phyloP scores from a whole-genome alignment of 2,797 vertebrate species.

The Syndactyla subalaris region DNA sequence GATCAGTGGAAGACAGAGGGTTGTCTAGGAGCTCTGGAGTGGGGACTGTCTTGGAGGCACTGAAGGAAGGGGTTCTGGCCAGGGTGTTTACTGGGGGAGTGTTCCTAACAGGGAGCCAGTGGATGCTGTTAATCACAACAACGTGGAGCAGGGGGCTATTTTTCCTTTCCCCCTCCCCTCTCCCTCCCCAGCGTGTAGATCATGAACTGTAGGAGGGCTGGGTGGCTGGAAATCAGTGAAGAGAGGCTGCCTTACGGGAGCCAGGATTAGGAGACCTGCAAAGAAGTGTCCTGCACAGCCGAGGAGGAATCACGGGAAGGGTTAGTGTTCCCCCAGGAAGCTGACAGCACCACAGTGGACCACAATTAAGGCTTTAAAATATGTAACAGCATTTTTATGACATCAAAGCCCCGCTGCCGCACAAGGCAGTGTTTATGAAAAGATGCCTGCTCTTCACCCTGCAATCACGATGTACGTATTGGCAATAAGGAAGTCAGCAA shows the following conservation, averaged over 20 bases:
- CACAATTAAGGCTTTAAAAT: conserved; percentile 66
- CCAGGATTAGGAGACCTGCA: neutral
- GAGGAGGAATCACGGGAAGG: neutral
- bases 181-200: neutral
- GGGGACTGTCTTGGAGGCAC: neutral
- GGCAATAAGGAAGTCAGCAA: conserved; percentile 72
- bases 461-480: conserved; percentile 62
- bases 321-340: conserved; percentile 57
- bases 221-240: neutral
- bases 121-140: conserved; percentile 46
- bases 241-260: neutral
- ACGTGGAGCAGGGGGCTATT: neutral
- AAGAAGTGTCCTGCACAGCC: neutral
- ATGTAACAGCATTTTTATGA: conserved; percentile 61
- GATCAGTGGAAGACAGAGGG: neutral
- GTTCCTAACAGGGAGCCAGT: neutral
- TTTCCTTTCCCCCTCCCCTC: neutral
- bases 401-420: conserved; percentile 53
- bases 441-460: conserved; percentile 63
- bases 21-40: neutral
- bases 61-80: neutral
- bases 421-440: conserved; percentile 57
- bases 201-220: neutral
- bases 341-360: conserved; percentile 4
- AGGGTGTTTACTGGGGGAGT: conserved; percentile 2